Evolutionary conservation across 2,797 vertebrate species (phyloP).

Genomic region (Pogonophryne albipinna): DNA sequence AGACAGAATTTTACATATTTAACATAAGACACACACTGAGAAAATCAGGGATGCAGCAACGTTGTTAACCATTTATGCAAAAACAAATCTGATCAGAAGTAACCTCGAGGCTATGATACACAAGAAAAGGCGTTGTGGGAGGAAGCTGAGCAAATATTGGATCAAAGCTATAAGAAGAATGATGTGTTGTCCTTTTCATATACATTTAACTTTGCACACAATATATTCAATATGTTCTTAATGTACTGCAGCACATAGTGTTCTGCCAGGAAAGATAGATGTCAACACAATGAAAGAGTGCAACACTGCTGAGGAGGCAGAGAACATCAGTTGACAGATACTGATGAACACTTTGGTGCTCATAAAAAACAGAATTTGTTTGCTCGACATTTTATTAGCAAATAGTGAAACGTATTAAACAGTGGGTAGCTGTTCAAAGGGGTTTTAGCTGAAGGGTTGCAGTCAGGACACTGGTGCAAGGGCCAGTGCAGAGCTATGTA

Average conservation of each 20-base stretch:
- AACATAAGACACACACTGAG: conserved; percentile 63
- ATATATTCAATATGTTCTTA: conserved; percentile 29
- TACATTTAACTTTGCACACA: conserved; percentile 47
- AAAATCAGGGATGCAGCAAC: conserved; percentile 57
- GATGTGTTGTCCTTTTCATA: conserved; percentile 44
- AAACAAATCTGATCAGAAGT: conserved; percentile 67
- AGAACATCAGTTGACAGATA: conserved; percentile 27
- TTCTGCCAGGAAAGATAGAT: conserved; percentile 36
- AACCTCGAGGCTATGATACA: conserved; percentile 67
- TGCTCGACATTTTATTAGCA: conserved; percentile 34
- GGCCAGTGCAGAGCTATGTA: neutral
- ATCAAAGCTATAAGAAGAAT: conserved; percentile 67
- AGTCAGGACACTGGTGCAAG: conserved; percentile 1
- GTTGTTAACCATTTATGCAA: conserved; percentile 66
- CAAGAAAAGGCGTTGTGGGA: conserved; percentile 54
- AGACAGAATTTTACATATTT: conserved; percentile 61
- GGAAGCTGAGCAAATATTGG: conserved; percentile 64
- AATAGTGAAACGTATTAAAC: conserved; percentile 37
- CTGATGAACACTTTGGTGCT: conserved; percentile 32
- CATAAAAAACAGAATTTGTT: conserved; percentile 29
- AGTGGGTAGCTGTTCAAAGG: conserved; percentile 18
- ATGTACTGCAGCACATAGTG: conserved; percentile 33
- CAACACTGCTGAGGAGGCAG: conserved; percentile 32
- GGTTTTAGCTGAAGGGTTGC: neutral
- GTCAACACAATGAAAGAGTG: conserved; percentile 17